Evolutionary conservation across 1,140 invertebrate genomes (phyloP).

Genomic region (Trachymyrmex septentrionalis): DNA sequence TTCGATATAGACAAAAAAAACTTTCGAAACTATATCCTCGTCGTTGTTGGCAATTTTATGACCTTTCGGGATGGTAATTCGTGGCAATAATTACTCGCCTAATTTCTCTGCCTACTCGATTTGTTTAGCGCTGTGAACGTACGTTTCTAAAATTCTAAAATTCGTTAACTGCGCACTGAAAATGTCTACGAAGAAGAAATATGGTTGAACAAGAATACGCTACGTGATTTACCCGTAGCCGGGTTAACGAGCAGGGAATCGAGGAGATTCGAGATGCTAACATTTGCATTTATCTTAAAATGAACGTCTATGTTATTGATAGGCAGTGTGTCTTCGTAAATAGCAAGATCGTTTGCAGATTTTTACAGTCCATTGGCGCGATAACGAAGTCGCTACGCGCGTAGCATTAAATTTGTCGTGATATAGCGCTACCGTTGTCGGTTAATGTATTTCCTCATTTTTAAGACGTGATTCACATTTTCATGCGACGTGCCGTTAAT

Average conservation of each 20-base stretch:
- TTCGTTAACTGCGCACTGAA: neutral
- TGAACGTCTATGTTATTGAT: constrained; percentile 14
- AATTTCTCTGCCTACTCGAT: neutral
- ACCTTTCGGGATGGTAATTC: neutral
- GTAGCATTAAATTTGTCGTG: neutral
- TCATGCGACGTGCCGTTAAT: constrained; percentile 13
- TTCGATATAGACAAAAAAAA: neutral
- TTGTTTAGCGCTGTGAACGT: neutral
- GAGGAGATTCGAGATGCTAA: neutral
- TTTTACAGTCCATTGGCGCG: neutral
- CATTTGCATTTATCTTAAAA: constrained; percentile 20
- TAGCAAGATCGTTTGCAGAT: neutral
- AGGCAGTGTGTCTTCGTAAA: constrained; percentile 13
- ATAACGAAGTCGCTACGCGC: constrained; percentile 11
- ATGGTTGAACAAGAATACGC: neutral
- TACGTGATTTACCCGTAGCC: constrained; percentile 40
- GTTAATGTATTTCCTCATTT: neutral
- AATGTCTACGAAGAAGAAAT: neutral
- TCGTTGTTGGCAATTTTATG: neutral
- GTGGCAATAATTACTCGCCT: neutral
- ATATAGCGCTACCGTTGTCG: neutral
- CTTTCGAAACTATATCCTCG: neutral
- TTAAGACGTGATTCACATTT: neutral
- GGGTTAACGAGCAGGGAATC: constrained; percentile 6
- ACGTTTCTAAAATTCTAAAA: neutral